Evolutionary conservation across 2,888 invertebrate genomes (phyloP).

Genomic region (Myopa testacea): DNA sequence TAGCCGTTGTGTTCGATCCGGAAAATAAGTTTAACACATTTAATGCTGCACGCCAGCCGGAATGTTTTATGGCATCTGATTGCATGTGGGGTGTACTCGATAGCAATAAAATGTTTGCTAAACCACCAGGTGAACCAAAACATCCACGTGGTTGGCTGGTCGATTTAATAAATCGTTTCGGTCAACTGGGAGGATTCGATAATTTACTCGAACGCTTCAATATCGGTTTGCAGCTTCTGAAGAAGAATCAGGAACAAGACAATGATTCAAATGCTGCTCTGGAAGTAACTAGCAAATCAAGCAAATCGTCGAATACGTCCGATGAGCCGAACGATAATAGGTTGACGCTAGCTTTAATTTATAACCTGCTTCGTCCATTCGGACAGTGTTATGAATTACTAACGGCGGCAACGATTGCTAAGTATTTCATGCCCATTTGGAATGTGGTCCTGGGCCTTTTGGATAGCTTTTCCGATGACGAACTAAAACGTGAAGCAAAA

Average conservation of each 20-base stretch:
- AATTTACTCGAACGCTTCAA: conserved; percentile 87
- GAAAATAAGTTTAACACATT: conserved; percentile 85
- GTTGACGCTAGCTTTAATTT: conserved; percentile 81
- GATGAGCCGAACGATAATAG: conserved; percentile 61
- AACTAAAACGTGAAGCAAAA: conserved; percentile 94
- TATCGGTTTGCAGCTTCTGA: conserved; percentile 74
- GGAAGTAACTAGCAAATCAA: conserved; percentile 43
- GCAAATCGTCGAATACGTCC: conserved; percentile 44
- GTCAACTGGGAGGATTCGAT: conserved; percentile 89
- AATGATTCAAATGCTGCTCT: conserved; percentile 39
- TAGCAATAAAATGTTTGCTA: conserved; percentile 75
- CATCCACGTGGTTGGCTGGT: conserved; percentile 95
- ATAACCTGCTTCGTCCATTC: conserved; percentile 88
- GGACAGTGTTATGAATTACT: conserved; percentile 92
- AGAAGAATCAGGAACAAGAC: conserved; percentile 69
- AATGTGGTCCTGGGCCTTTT: conserved; percentile 90
- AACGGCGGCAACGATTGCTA: conserved; percentile 89
- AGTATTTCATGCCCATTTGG: conserved; percentile 93
- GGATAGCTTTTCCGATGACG: conserved; percentile 94
- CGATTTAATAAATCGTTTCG: conserved; percentile 95
- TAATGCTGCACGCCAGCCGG: conserved; percentile 65
- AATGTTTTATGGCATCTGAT: conserved; percentile 63
- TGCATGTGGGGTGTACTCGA: conserved; percentile 73
- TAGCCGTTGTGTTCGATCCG: conserved; percentile 95
- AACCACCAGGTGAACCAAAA: conserved; percentile 80